Conservation (phyloP, 2,888 invertebrate species). For the Brenthis daphne region DNA sequence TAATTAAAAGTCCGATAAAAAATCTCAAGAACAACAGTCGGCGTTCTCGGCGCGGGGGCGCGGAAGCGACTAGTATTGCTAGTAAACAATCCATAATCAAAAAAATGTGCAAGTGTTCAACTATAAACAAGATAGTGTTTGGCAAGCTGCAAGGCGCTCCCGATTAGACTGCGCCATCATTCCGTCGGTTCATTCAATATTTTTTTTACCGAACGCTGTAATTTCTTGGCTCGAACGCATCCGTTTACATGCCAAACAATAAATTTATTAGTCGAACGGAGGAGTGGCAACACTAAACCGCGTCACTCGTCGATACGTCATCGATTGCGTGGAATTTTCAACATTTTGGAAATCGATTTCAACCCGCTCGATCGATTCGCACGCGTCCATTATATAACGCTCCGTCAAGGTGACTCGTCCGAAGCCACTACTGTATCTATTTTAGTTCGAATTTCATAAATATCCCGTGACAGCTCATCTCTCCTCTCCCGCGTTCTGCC, state of each 20-base stretch:
- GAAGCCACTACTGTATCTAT: constrained; percentile 77
- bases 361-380: constrained; percentile 58
- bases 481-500: constrained; percentile 75
- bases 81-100: constrained; percentile 59
- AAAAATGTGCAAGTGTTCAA: constrained; percentile 65
- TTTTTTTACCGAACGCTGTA: constrained; percentile 79
- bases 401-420: constrained; percentile 79
- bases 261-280: constrained; percentile 80
- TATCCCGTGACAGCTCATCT: constrained; percentile 80
- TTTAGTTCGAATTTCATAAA: constrained; percentile 81
- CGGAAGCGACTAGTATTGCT: constrained; percentile 35
- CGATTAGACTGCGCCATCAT: constrained; percentile 76
- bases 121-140: constrained; percentile 71
- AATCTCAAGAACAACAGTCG: constrained; percentile 54
- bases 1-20: constrained; percentile 77
- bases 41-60: constrained; percentile 36
- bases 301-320: constrained; percentile 75
- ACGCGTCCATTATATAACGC: constrained; percentile 66
- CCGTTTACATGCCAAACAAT: constrained; percentile 83
- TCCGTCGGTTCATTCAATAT: constrained; percentile 79
- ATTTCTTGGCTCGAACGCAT: constrained; percentile 82
- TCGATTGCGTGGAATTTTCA: constrained; percentile 66
- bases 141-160: constrained; percentile 71
- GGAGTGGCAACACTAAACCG: constrained; percentile 77
- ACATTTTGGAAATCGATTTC: constrained; percentile 65